Evolutionary conservation across 53 echinoderm and acorn worm species (phyloP), one percentile per base, ranked within the genome.

Genomic region (Henricia sp.): DNA sequence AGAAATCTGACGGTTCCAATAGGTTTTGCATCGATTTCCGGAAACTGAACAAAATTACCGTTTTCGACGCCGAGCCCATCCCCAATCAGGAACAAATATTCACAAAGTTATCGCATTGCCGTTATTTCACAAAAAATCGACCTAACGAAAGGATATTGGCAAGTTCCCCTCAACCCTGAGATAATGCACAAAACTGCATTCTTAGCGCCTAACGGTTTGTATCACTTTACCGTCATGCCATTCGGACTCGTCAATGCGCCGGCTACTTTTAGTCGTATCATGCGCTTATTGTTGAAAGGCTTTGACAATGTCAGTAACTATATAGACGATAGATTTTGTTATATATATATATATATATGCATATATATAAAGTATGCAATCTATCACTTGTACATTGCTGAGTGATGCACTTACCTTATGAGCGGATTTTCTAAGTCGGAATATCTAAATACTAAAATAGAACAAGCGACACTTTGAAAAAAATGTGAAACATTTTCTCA

Each of bases 241-340:
- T 88, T 88, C 26, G 89, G 89, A 16, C 40, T 88, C 20, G 83
- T 88, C 0, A 88, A 88, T 72, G 41, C 72, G 16, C 85, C 78
- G 2, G 80, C 87, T 6, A 62, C 87, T 4, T 87, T 87, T 32
- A 87, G 68, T 66, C 37, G 87, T 20, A 41, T 72, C 9, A 87
- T 87, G 87, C 46, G 87, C 23, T 50, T 16, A 17, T n/a, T 86
- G 23, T 50, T 86, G 42, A 13, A 37, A 1, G 87, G 82, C 13
- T 21, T 87, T n/a, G 9, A 42, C 17, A 20, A 82, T 33, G 82
- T 82, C 3, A 36, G 54, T 4, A 87, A 87, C 20, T 80, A 50
- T 35, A 82, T 87, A 37, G 87, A 87, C 52, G 80, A 87, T 16
- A 87, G n/a, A n/a, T n/a, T n/a, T n/a, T n/a, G n/a, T n/a, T n/a